These are phyloP conservation scores for Corythaeola cristata DNA, from an alignment of 2,113 vertebrate species.

Conservation along the genomic window DNA sequence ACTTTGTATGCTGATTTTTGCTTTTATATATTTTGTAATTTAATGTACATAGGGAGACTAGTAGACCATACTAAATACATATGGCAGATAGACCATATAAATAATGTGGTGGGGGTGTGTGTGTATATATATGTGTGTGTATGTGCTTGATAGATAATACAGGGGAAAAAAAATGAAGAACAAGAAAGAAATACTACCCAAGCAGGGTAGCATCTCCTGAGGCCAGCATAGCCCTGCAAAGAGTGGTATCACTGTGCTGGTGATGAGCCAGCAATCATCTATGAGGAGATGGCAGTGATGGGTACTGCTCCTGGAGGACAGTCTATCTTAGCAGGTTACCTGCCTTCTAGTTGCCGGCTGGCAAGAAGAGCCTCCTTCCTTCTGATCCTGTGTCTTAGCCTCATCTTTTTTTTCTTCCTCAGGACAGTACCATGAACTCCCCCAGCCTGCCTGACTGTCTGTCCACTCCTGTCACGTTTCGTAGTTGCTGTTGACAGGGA, in stretches of 20 bases:
- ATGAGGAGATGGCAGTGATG: neutral
- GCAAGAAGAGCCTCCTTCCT: neutral
- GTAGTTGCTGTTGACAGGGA: neutral
- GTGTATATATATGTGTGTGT: accelerated
- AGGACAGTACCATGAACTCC: neutral
- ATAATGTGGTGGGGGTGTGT: neutral
- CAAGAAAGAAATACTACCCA: neutral
- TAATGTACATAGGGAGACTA: neutral
- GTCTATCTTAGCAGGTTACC: neutral
- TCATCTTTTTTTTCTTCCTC: neutral
- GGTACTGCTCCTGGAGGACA: neutral
- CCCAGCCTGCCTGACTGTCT: neutral
- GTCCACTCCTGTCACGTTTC: neutral
- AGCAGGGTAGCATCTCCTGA: neutral
- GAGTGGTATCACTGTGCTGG: neutral
- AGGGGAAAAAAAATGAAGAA: neutral
- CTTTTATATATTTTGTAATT: neutral
- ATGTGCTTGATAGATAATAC: neutral
- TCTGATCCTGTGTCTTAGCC: neutral
- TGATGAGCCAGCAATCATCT: neutral
- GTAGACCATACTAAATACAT: neutral
- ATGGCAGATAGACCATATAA: neutral
- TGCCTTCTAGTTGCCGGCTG: neutral
- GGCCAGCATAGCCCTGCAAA: neutral
- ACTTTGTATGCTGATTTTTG: neutral